A percentile compares a stretch with the other conserved stretches of the same genome.
Conservation (phyloP, 2,888 invertebrate species). For the Drosophila quinaria region DNA sequence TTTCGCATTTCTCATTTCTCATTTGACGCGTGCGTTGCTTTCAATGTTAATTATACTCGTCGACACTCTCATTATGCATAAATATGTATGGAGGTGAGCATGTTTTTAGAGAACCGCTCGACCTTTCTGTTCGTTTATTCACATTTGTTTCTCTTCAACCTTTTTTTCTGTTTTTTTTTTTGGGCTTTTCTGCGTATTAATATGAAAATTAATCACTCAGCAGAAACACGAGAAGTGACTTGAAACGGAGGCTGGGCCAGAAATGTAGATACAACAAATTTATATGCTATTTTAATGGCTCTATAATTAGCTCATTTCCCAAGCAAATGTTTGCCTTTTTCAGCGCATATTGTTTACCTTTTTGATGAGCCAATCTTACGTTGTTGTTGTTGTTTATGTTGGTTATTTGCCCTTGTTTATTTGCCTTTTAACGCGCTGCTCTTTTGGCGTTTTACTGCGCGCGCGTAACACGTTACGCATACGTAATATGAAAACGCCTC, state of each 20-base stretch:
- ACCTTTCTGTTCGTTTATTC: conserved; percentile 60
- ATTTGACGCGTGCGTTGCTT: conserved; percentile 64
- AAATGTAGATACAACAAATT: conserved; percentile 48
- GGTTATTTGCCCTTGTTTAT: conserved; percentile 56
- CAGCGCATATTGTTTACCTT: conserved; percentile 56
- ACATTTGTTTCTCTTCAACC: conserved; percentile 9
- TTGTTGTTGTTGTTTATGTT: conserved; percentile 32
- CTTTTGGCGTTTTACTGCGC: conserved; percentile 57
- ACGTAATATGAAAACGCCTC: conserved; percentile 61
- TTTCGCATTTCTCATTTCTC: conserved; percentile 53
- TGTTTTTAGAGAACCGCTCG: conserved; percentile 41
- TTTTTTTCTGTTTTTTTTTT: conserved; percentile 20
- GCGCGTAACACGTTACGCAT: conserved; percentile 66
- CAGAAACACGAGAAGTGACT: conserved; percentile 11
- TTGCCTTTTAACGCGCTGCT: conserved; percentile 57
- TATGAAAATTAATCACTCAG: conserved; percentile 78
- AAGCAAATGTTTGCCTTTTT: conserved; percentile 50
- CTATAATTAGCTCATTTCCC: conserved; percentile 75
- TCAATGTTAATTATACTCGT: conserved; percentile 75
- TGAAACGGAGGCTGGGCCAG: conserved; percentile 5
- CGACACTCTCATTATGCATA: conserved; percentile 74
- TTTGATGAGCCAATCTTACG: conserved; percentile 31
- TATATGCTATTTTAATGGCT: conserved; percentile 67
- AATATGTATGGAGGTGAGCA: conserved; percentile 65
- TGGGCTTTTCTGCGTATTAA: conserved; percentile 51